Base-by-base conservation (phyloP, 2,797 vertebrate species). In the Phalloptychus januarius region DNA sequence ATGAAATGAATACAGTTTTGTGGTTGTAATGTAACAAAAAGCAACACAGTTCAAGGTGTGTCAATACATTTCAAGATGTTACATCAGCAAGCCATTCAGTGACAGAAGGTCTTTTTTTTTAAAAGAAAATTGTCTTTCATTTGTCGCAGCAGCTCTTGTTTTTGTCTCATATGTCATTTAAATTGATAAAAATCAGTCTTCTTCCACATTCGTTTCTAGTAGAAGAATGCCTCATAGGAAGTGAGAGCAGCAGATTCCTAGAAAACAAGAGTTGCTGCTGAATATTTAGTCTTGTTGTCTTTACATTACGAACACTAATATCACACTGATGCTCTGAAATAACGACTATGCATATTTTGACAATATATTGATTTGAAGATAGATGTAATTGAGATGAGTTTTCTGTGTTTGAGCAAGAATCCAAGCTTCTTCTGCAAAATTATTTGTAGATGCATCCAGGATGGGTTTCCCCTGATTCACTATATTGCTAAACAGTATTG, bases 401-500 rank as follows among this genome's bases (percentile, higher is more conserved):
- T 61, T 69, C 12, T 40, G 38, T 16, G 48, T 36, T 1, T 28
- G 71, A 54, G 18, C 33, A n/a, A 70, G 56, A 33, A 42, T 44
- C 77, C 4, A 46, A 20, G 28, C 28, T 70, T 25, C 23, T 40
- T 69, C 46, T 40, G 45, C 45, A 23, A 74, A 82, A 38, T 36
- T 5, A n/a, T n/a, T n/a, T n/a, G n/a, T n/a, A 72, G 28, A 40
- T 18, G 20, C 31, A 46, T 74, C 13, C 58, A 48, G 63, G 44
- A 50, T 16, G 4, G 28, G 15, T 83, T 80, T 77, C 65, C 12
- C 23, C 4, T 76, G 76, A 80, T 16, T 78, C 50, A 63, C 18
- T 46, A 69, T 52, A 76, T 56, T 76, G 58, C 38, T 63, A 23
- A 50, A 79, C 50, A 54, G 58, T 80, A 71, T 33, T 73, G 15